phyloP scores from a whole-genome alignment of 2,113 vertebrate genomes.

The Etia nguti region DNA sequence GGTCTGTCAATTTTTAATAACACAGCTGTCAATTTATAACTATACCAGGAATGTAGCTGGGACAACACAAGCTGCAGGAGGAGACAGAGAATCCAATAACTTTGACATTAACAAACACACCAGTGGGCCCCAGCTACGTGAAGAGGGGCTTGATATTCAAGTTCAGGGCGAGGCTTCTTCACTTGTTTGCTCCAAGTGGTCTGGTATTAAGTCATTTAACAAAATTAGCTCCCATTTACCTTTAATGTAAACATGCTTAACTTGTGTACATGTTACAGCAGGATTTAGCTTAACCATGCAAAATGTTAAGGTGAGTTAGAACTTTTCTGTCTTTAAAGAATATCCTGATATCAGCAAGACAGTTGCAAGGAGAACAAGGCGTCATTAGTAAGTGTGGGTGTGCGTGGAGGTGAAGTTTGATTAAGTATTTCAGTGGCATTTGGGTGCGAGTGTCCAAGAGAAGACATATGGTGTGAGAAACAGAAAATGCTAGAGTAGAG shows the following conservation, averaged over 20 bases:
- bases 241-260: not conserved
- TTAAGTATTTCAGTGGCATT: not conserved
- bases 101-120: not conserved
- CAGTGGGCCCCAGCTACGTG: not conserved
- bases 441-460: not conserved
- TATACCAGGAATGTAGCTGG: not conserved
- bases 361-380: not conserved
- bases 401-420: not conserved
- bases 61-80: not conserved
- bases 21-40: conserved; percentile 12
- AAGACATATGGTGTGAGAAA: not conserved
- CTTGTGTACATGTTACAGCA: not conserved
- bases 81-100: not conserved
- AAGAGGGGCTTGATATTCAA: not conserved
- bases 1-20: conserved; percentile 36
- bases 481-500: not conserved
- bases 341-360: not conserved
- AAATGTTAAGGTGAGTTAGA: not conserved
- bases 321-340: conserved; percentile 10
- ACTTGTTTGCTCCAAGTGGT: not conserved
- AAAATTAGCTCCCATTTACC: not conserved
- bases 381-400: not conserved
- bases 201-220: not conserved
- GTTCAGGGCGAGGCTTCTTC: not conserved
- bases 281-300: not conserved